These are phyloP conservation scores for Apodemus agrarius DNA, from an alignment of 2,797 vertebrate genomes.

Conservation along the genomic window DNA sequence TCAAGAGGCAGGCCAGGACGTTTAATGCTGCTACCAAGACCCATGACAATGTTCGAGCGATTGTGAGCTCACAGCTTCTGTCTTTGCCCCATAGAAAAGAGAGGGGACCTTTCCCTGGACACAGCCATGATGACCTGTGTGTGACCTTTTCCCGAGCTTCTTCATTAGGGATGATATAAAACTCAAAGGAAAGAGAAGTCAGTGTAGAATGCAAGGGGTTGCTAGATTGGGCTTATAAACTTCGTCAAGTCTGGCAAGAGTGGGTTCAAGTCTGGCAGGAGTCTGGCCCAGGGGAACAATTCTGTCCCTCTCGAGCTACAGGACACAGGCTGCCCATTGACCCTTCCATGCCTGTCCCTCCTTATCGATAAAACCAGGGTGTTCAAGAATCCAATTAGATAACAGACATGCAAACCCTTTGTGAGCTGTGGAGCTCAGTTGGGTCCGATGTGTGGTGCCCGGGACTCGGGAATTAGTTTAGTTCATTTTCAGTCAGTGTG, in stretches of 20 bases:
- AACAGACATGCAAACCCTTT: background rate
- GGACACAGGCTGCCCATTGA: background rate
- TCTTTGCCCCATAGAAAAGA: background rate
- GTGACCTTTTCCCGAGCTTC: conserved; percentile 20
- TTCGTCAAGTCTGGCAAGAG: background rate
- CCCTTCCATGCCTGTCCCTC: conserved; percentile 36
- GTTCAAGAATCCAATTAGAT: conserved; percentile 36
- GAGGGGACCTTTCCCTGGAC: background rate
- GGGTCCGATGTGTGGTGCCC: background rate
- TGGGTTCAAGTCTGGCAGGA: background rate
- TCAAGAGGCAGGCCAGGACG: background rate
- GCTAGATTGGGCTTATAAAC: background rate
- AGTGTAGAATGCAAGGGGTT: background rate
- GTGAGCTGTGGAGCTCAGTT: background rate
- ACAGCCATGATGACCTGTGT: conserved; percentile 36
- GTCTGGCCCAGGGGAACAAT: background rate
- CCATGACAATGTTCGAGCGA: background rate
- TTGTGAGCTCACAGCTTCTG: background rate
- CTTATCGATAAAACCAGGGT: conserved; percentile 38
- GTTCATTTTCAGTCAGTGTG: background rate
- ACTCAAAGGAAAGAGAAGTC: background rate
- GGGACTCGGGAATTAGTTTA: background rate
- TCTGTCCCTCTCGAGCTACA: background rate
- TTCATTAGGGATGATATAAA: conserved; percentile 43
- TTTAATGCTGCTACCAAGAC: background rate